Base-by-base conservation (phyloP, 2,797 vertebrate species). In the Periophthalmus magnuspinnatus region DNA sequence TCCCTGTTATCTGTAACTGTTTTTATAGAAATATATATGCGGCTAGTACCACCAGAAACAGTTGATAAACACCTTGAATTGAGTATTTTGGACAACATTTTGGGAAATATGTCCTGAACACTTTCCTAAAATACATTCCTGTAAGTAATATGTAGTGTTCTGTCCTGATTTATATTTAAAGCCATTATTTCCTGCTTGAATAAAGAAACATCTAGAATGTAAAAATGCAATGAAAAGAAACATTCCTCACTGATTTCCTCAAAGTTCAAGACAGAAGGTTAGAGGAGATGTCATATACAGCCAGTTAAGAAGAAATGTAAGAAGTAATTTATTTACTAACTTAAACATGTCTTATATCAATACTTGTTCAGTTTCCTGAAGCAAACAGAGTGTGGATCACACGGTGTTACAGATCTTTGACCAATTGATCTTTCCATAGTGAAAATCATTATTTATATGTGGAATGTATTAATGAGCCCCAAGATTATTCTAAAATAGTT, bases 1-100 rank as follows among this genome's bases (percentile, higher is more conserved):
- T 82, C 69, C 38, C 59, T 71, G 59, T 77, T 81, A 68, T 82
- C 77, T 78, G 57, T 38, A 71, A 72, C 71, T 82, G 68, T 56
- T 76, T 68, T 34, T 36, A 33, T 4, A 60, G 33, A 60, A 28
- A n/a, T 32, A 9, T 34, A 36, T 60, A 60, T 60, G 38, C 41
- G 32, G 14, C 33, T 61, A 21, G 19, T 61, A 36, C 1, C 33
- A 36, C 10, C 19, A 58, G 50, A 17, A n/a, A 60, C 1, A 60
- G 41, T 13, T 56, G n/a, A 67, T 33, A 72, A 63, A 58, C 13
- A 17, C 1, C 62, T 47, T n/a, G 7, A 60, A 6, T n/a, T 54
- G 19, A 52, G 56, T 57, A 21, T 69, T 5, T 41, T 56, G 68
- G 50, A 66, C 16, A 45, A 17, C 28, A 58, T 19, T 24, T 17